Conservation (phyloP, 2,113 vertebrate genomes). For the Ifrita kowaldi region DNA sequence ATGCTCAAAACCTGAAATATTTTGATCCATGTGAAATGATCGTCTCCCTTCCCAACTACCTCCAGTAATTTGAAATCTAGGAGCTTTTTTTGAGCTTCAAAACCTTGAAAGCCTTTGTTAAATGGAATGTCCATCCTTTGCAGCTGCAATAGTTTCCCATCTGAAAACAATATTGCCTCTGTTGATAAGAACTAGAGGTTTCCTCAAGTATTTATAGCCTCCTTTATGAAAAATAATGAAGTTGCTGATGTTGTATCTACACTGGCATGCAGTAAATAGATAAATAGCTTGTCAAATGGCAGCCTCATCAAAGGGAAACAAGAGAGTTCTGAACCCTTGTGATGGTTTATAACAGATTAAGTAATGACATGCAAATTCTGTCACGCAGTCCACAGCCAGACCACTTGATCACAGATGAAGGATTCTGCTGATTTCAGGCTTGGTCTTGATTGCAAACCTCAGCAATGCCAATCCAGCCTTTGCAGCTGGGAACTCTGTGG, state of each 20-base stretch:
- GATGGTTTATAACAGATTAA: slow-evolving; percentile 25
- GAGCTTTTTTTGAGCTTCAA: not conserved
- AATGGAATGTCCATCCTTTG: not conserved
- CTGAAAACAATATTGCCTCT: slow-evolving; percentile 23
- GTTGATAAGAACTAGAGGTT: not conserved
- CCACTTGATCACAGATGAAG: not conserved
- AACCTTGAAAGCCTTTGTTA: not conserved
- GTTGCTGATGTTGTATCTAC: not conserved
- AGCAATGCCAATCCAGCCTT: not conserved
- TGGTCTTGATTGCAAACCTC: slow-evolving; percentile 3
- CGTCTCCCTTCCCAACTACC: not conserved
- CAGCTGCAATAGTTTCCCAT: not conserved
- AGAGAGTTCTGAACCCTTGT: not conserved
- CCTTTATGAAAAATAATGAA: slow-evolving; percentile 31
- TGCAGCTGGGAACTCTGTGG: not conserved
- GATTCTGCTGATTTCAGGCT: slow-evolving; percentile 6
- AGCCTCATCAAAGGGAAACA: slow-evolving; percentile 6
- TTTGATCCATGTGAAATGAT: not conserved
- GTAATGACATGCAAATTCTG: slow-evolving; percentile 44
- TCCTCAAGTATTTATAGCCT: slow-evolving; percentile 8
- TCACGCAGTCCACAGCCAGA: not conserved
- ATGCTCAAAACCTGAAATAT: not conserved
- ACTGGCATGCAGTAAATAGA: not conserved
- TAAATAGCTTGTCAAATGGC: slow-evolving; percentile 36
- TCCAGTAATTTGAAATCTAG: not conserved